These are phyloP conservation scores for Lutjanus erythropterus DNA, from an alignment of 2,113 vertebrate genomes.

Conservation along the genomic window DNA sequence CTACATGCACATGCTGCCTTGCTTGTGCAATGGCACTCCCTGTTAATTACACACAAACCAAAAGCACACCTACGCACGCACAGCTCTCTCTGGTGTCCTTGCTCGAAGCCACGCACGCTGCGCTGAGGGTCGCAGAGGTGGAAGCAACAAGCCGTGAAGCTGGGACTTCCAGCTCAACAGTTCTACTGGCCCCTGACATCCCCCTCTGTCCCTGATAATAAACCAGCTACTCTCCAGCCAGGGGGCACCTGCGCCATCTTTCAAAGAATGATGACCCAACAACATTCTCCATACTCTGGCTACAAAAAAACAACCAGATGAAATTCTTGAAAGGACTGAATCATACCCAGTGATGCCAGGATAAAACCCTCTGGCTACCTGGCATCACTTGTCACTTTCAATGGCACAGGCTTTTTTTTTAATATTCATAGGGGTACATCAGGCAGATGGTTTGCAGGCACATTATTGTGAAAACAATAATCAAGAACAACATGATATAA, in stretches of 20 bases:
- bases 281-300: neutral
- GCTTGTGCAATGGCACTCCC: constrained; percentile 16
- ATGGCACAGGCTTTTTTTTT: constrained; percentile 2
- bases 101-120: constrained; percentile 54
- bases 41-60: constrained; percentile 40
- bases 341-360: neutral
- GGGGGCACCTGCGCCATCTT: constrained; percentile 27
- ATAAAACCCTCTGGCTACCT: constrained; percentile 7
- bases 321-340: constrained; percentile 13
- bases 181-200: constrained; percentile 59
- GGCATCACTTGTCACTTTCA: neutral
- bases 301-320: constrained; percentile 21
- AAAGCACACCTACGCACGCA: neutral
- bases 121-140: constrained; percentile 70
- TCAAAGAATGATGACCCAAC: constrained; percentile 56
- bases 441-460: neutral
- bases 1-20: constrained; percentile 33
- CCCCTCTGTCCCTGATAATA: constrained; percentile 65
- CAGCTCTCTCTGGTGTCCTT: constrained; percentile 65
- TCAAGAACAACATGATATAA: neutral
- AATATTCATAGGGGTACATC: neutral
- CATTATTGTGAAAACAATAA: neutral
- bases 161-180: constrained; percentile 66
- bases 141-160: constrained; percentile 71
- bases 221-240: constrained; percentile 48